phyloP scores from a whole-genome alignment of 2,113 vertebrate genomes.

The Tursiops truncatus region DNA sequence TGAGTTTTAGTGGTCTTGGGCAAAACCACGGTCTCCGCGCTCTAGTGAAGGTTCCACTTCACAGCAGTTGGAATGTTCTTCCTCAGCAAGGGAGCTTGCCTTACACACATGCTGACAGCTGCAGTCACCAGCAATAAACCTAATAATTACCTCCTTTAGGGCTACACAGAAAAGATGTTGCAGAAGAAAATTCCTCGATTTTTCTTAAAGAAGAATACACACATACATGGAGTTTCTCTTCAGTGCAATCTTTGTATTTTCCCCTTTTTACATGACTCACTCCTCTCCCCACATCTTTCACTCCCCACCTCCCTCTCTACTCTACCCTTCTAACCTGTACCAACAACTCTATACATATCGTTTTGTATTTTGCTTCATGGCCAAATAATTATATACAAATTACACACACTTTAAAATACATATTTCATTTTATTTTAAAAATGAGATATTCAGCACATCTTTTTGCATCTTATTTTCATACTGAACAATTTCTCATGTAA shows the following conservation, averaged over 20 bases:
- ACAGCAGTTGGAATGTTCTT: not conserved
- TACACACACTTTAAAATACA: not conserved
- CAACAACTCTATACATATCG: not conserved
- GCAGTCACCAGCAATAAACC: not conserved
- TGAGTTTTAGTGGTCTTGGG: not conserved
- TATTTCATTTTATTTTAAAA: constrained; percentile 16
- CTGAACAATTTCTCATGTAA: not conserved
- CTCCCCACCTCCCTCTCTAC: not conserved
- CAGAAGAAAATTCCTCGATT: not conserved
- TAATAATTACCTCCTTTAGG: not conserved
- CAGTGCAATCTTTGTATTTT: not conserved
- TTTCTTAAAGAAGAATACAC: not conserved
- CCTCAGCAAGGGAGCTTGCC: not conserved
- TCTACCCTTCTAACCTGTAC: not conserved
- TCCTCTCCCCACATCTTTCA: not conserved
- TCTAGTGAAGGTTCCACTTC: not conserved
- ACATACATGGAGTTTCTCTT: not conserved
- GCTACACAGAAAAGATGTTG: constrained; percentile 10
- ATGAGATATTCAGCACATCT: not conserved
- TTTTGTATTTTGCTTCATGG: not conserved
- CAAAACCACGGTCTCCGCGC: not conserved
- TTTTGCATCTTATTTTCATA: constrained; percentile 32
- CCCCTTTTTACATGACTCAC: not conserved
- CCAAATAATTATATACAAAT: constrained; percentile 19
- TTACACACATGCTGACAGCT: not conserved